These are phyloP conservation scores for Phacellophora camtschatica DNA, from an alignment of 30 jellyfish, hydroid and myxozoan species.

Conservation along the genomic window DNA sequence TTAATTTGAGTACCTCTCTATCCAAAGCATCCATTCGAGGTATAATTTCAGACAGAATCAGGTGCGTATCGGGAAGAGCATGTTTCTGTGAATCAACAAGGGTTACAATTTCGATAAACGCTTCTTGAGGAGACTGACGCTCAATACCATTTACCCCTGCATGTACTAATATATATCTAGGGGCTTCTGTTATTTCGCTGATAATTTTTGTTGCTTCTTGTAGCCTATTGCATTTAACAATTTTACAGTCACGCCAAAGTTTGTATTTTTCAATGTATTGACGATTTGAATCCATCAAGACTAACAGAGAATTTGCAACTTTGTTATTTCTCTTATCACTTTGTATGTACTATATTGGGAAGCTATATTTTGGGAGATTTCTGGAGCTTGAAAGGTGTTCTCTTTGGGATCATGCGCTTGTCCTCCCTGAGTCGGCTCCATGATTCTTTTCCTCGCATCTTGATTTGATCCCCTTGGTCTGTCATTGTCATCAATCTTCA, in stretches of 20 bases:
- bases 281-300: conserved; percentile 6
- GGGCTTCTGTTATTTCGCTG: not conserved
- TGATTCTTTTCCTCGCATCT: not conserved
- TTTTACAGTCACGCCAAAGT: not conserved
- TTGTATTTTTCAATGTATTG: not conserved
- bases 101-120: not conserved
- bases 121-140: not conserved
- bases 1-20: not conserved
- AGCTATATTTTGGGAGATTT: not conserved
- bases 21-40: not conserved
- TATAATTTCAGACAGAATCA: not conserved
- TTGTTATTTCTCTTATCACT: not conserved
- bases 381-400: conserved; percentile 1
- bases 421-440: not conserved
- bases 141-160: not conserved
- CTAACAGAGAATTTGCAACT: not conserved
- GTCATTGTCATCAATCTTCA: not conserved
- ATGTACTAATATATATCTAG: not conserved
- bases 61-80: not conserved
- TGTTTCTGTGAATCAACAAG: not conserved
- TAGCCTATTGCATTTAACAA: not conserved
- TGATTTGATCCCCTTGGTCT: not conserved
- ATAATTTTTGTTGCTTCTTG: not conserved
- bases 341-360: not conserved
- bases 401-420: conserved; percentile 4